Conservation (phyloP, 2,888 invertebrate species). For the Eupithecia insigniata region DNA sequence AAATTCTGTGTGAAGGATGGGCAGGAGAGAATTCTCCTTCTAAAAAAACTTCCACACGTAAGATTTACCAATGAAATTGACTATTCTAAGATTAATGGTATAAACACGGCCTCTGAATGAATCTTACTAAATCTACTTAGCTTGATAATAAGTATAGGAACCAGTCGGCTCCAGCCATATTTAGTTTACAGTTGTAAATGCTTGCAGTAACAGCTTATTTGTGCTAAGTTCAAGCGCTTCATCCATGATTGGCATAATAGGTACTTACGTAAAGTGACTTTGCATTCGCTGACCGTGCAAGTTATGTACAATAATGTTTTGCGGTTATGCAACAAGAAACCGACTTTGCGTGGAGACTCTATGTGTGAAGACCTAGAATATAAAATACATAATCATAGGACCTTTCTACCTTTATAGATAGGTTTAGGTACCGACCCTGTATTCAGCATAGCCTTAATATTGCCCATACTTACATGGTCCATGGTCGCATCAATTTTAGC, state of each 20-base stretch:
- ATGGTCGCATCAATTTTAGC: too few relatives aligned
- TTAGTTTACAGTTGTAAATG: conserved; percentile 1
- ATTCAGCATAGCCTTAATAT: too few relatives aligned
- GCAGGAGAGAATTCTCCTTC: too few relatives aligned
- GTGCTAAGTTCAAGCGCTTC: neutral
- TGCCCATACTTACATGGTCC: too few relatives aligned
- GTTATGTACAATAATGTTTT: conserved; percentile 24
- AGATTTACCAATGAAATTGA: neutral
- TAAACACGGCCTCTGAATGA: too few relatives aligned
- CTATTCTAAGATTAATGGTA: too few relatives aligned
- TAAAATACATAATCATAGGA: neutral
- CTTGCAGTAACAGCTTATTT: conserved; percentile 21
- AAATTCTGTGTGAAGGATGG: too few relatives aligned
- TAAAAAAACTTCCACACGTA: too few relatives aligned
- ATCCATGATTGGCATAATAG: conserved; percentile 9
- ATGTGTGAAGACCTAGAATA: neutral
- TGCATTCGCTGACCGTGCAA: conserved; percentile 26
- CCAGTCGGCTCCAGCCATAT: neutral
- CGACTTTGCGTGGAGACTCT: conserved; percentile 11
- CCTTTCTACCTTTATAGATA: neutral
- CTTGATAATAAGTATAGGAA: neutral
- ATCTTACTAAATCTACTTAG: too few relatives aligned
- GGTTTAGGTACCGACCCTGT: too few relatives aligned
- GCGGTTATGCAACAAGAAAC: conserved; percentile 21
- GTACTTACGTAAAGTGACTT: conserved; percentile 30